Evolutionary conservation across 23 tunicate genomes (phyloP).

Genomic region (Ciona savignyi): DNA sequence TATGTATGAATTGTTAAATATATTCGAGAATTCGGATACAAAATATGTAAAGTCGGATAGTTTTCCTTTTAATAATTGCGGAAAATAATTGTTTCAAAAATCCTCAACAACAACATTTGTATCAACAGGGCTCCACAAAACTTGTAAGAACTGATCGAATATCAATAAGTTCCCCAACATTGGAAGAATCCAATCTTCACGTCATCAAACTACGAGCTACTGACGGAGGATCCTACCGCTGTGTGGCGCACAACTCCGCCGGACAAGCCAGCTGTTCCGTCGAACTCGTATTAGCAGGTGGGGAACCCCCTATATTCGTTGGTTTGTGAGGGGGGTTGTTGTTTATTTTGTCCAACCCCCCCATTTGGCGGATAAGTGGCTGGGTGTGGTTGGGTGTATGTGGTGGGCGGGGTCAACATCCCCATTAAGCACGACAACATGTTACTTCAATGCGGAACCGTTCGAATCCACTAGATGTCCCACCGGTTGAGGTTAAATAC

Average conservation of each 20-base stretch:
- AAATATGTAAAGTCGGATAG: no score
- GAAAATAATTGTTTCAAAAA: no score
- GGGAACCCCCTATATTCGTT: neutral
- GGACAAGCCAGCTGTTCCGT: constrained; percentile 61
- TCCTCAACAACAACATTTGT: no score
- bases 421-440: no score
- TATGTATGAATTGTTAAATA: no score
- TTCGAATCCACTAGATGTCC: no score
- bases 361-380: neutral
- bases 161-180: neutral
- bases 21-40: no score
- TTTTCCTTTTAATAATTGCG: no score
- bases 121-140: constrained; percentile 34
- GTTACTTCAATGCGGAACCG: no score
- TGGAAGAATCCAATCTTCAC: constrained; percentile 21
- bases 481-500: no score
- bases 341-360: neutral
- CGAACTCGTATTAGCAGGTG: constrained; percentile 58
- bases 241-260: constrained; percentile 50
- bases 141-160: constrained; percentile 22
- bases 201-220: constrained; percentile 19
- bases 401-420: no score
- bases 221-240: constrained; percentile 74
- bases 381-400: no score
- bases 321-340: neutral